Conservation (phyloP, 1,140 invertebrate species). For the Eumeta japonica region DNA sequence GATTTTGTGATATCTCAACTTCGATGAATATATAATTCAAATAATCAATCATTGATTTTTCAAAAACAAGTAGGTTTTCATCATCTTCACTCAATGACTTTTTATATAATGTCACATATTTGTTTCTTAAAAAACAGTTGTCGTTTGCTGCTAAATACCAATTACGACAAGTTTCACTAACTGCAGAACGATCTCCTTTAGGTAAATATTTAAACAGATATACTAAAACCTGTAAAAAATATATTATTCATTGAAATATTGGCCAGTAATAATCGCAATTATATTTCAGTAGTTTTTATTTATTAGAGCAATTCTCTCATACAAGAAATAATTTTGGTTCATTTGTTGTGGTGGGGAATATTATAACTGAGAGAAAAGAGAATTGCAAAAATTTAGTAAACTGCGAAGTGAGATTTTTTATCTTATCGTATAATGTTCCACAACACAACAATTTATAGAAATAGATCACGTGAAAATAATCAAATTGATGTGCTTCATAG, state of each 20-base stretch:
- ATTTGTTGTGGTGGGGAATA: no score
- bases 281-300: background rate
- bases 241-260: slow-evolving; percentile 2
- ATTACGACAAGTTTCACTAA: slow-evolving; percentile 59
- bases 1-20: slow-evolving; percentile 57
- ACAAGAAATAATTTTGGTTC: no score
- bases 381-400: no score
- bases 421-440: no score
- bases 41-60: slow-evolving; percentile 54
- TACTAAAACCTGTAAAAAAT: slow-evolving; percentile 58
- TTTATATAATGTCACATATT: slow-evolving; percentile 57
- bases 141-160: slow-evolving; percentile 63
- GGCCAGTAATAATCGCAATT: background rate
- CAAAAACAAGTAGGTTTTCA: slow-evolving; percentile 47
- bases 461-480: no score
- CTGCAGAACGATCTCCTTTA: slow-evolving; percentile 59
- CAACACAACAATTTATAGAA: no score
- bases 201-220: slow-evolving; percentile 64
- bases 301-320: background rate
- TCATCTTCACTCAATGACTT: slow-evolving; percentile 50
- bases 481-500: no score
- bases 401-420: no score
- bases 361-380: no score
- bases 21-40: slow-evolving; percentile 61
- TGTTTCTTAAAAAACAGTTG: slow-evolving; percentile 56